Base-by-base conservation (phyloP, 2,888 invertebrate species). In the Eudemis profundana region DNA sequence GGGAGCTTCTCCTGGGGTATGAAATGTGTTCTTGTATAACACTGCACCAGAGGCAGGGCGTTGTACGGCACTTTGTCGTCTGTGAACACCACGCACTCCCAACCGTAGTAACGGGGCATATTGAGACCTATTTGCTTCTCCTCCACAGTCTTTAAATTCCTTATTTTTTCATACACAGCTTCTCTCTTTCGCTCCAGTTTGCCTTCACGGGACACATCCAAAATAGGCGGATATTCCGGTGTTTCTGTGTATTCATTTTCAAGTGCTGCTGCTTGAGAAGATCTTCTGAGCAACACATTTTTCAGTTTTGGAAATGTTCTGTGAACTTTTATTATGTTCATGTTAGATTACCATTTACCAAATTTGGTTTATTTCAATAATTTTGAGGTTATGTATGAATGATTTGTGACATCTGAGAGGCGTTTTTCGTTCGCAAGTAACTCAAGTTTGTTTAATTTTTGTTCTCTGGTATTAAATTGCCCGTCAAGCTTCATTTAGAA, bases 101-200 rank as follows among this genome's bases (percentile, higher is more conserved):
- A 97, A 1, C 97, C 97, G 82, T 96, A 97, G 82, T 95, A 97
- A 53, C 93, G 93, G 0, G 96, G 96, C 94, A 97, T 95, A 81
- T 97, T 97, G 21, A 97, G 77, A 73, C 96, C 96, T 57, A 97
- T 94, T 74, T 96, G 93, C 79, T 98, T 98, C 81, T 97, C 97
- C 87, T 98, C 97, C 0, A 97, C 93, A 0, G 96, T 97, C 63
- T 94, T 93, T 10, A 96, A 75, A 0, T 90, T 82, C 79, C 93
- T 93, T 12, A 97, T 93, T 77, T 94, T 92, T 14, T 95, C 90
- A 74, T 94, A 87, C 82, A 93, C 85, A 1, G 77, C 71, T 69
- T 93, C 79, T 0, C 89, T 83, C 63, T 87, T 80, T 46, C 94
- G 91, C 73, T 86, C 81, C 65, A 88, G 87, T 66, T 78, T 89